These are phyloP conservation scores for Myrmophylax atrothorax DNA, from an alignment of 2,113 vertebrate species.

Conservation along the genomic window DNA sequence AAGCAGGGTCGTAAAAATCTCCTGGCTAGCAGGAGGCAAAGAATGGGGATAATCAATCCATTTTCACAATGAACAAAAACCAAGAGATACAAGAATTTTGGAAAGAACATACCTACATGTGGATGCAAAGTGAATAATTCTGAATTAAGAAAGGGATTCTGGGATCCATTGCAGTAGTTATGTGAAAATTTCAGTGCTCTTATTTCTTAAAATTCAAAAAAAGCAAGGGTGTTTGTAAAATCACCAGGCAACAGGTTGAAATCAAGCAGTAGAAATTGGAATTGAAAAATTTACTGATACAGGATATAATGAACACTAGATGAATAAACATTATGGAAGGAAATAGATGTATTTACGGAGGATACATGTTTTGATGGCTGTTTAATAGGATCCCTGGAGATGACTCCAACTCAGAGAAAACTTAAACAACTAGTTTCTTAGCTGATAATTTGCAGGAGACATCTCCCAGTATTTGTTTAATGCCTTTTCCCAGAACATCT, in stretches of 20 bases:
- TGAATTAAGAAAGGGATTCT: not conserved
- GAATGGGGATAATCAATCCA: not conserved
- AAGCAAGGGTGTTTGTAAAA: not conserved
- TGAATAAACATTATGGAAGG: not conserved
- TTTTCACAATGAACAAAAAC: not conserved
- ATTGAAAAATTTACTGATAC: not conserved
- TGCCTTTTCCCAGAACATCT: not conserved
- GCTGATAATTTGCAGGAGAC: not conserved
- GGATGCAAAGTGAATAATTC: not conserved
- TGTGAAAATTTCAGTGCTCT: not conserved
- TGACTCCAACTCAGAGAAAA: not conserved
- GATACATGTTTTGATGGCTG: not conserved
- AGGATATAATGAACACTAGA: not conserved
- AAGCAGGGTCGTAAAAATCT: not conserved
- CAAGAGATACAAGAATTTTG: not conserved
- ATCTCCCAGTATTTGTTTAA: not conserved
- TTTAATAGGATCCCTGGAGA: not conserved
- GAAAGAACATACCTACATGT: not conserved
- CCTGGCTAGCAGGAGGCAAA: not conserved
- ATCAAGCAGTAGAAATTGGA: not conserved
- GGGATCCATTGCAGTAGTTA: not conserved
- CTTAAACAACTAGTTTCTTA: not conserved
- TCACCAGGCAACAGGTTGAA: not conserved
- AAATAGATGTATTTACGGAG: not conserved
- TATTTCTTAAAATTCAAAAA: not conserved